These are phyloP conservation scores for Rhinolophus ferrumequinum DNA, from an alignment of 2,113 vertebrate species.

Conservation along the genomic window DNA sequence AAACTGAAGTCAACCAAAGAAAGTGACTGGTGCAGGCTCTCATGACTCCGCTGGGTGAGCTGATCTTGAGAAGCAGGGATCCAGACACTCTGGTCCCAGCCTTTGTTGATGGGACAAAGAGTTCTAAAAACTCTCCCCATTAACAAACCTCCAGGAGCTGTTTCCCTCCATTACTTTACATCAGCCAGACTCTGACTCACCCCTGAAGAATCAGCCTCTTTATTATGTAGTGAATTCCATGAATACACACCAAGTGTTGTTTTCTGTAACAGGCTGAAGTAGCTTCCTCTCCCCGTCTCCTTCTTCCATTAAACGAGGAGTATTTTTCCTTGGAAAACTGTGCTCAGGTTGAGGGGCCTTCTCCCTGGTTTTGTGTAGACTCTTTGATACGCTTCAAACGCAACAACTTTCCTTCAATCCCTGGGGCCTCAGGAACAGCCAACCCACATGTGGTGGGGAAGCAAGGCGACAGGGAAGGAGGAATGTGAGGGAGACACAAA, in stretches of 20 bases:
- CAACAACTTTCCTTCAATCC: slow-evolving; percentile 83
- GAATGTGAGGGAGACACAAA: slow-evolving; percentile 86
- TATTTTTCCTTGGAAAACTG: slow-evolving; percentile 80
- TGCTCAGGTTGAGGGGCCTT: slow-evolving; percentile 78
- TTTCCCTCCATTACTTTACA: slow-evolving; percentile 35
- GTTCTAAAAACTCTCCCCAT: background rate
- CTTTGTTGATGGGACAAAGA: background rate
- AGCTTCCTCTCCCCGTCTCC: slow-evolving; percentile 12
- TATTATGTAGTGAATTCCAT: slow-evolving; percentile 58
- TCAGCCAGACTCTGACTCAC: slow-evolving; percentile 69
- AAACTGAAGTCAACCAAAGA: background rate
- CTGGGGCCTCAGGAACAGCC: slow-evolving; percentile 84
- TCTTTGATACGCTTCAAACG: slow-evolving; percentile 83
- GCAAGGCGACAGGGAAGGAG: slow-evolving; percentile 84
- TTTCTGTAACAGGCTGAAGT: slow-evolving; percentile 33
- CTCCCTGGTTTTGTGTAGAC: slow-evolving; percentile 82
- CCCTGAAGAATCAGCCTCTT: slow-evolving; percentile 54
- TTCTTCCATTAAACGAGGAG: slow-evolving; percentile 73
- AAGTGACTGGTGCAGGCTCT: background rate
- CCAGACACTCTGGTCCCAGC: background rate
- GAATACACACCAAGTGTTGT: slow-evolving; percentile 47
- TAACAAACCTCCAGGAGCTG: background rate
- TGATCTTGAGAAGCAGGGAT: background rate
- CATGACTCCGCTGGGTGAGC: background rate
- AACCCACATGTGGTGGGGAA: slow-evolving; percentile 86